Base-by-base conservation (phyloP, 2,113 vertebrate species). In the Paramisgurnus dabryanus region DNA sequence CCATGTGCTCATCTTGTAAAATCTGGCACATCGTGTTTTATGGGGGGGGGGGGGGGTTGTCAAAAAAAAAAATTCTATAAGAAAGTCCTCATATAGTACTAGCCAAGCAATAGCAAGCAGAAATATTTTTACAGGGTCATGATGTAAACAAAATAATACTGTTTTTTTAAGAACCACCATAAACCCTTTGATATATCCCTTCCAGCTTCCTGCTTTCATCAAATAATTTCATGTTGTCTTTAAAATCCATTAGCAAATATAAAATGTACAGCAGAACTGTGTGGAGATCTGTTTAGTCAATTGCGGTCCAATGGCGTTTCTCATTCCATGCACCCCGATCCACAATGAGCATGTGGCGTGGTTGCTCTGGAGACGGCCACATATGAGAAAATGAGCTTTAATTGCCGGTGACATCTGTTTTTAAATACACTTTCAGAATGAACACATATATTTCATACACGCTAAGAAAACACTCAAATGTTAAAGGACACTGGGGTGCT, bases 261-360 rank as follows among this genome's bases (percentile, higher is more conserved):
- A 83, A 60, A 72, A 79, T 55, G 10, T 64, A 39, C 66, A 82
- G 67, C 58, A 50, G 18, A 57, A 68, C 63, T 41, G 55, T 80
- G 66, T 63, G 70, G 53, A 61, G 66, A 66, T 84, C 85, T 87
- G 86, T 80, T 84, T 73, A 80, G 82, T 82, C 87, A 71, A 83
- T 87, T 81, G 79, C 45, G 78, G 82, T 67, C 65, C 61, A 49
- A 53, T 78, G 43, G 66, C 66, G 22, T 60, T 27, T 82, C 67
- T 81, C 63, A 55, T 71, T 64, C 63, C 74, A 68, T 74, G 73
- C 60, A 66, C 73, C 43, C 10, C 70, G 22, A 76, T 63, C 61
- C 64, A 65, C 53, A 47, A 50, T 63, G 78, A 78, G 61, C 63
- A 66, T 67, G 50, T n/a, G 57, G 67, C 66, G 71, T 13, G n/a